Base-by-base conservation (phyloP, 2,113 vertebrate genomes). In the Emydocephalus ijimae region DNA sequence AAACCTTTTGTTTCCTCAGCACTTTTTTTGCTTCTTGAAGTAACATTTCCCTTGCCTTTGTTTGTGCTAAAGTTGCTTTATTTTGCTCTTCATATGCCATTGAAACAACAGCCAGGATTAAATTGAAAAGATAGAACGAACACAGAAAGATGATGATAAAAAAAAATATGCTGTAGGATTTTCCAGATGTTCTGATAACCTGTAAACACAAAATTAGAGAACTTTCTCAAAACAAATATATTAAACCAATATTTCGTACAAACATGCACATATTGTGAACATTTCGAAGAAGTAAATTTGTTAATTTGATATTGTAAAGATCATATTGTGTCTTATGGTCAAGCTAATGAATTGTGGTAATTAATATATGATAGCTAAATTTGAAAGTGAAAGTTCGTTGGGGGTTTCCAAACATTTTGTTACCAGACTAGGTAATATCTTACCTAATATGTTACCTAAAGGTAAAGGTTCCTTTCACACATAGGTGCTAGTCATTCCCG, bases 11-110 rank as follows among this genome's bases (percentile, higher is more conserved):
- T 92, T 97, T 98, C 96, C 96, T 98, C 26, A 99, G 96, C 85
- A 97, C 88, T 94, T 98, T 96, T 89, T 98, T 96, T 9, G 98
- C 98, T 89, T 98, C 97, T 95, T 98, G 98, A 93, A 99, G 98
- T 93, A 98, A 97, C 21, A 97, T 98, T 92, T 99, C 98, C 56
- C 99, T 99, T 96, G 98, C 98, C 61, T 97, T 95, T 74, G 98
- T 99, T 96, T 99, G 98, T 0, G 98, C 98, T 69, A 97, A 97
- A 90, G 98, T 99, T 1, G 98, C 98, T 96, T 98, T 98, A 21
- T 98, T 99, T 97, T 99, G 98, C 94, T 99, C 99, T 93, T 99
- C 99, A 50, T 99, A 99, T 0, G 99, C 99, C 99, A 99, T 99
- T 56, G 99, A 99, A 45, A 99, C 99, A 85, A 99, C 99, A 34